A percentile compares a stretch with the other conserved stretches of the same genome.
Conservation (phyloP, 2,797 vertebrate genomes). For the Aphelocoma californica region DNA sequence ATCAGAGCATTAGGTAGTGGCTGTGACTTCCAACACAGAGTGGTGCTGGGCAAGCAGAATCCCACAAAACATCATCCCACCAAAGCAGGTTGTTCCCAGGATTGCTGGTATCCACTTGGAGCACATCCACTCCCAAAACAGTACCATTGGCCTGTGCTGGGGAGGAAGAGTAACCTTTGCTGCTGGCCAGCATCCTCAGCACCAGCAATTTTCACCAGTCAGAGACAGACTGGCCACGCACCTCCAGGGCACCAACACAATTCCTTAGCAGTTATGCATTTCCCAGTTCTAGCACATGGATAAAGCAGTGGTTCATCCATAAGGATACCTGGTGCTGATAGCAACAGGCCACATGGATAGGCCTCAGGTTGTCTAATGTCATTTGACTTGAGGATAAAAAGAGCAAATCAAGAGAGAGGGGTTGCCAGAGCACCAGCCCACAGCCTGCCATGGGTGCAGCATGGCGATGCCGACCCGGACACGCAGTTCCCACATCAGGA, state of each 20-base stretch:
- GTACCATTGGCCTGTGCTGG: neutral
- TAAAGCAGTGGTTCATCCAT: neutral
- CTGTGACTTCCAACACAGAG: neutral
- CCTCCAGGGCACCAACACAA: neutral
- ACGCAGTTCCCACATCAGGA: fast-evolving
- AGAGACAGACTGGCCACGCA: fast-evolving
- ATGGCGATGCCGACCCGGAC: fast-evolving
- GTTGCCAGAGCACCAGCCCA: neutral
- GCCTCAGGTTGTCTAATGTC: neutral
- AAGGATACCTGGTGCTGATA: neutral
- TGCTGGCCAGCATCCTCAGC: neutral
- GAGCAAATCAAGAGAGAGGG: neutral
- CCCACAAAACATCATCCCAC: too few relatives aligned
- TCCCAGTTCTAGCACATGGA: neutral
- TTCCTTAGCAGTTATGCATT: neutral
- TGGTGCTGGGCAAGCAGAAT: neutral
- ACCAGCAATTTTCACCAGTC: neutral
- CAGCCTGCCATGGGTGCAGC: neutral
- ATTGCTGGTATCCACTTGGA: neutral
- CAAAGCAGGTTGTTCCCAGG: neutral
- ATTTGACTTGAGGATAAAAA: neutral
- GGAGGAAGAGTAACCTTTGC: neutral
- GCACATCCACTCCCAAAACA: neutral
- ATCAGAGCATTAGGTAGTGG: neutral
- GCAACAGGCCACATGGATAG: neutral